Conservation (phyloP, 2,113 vertebrate genomes). For the Caranx ignobilis region DNA sequence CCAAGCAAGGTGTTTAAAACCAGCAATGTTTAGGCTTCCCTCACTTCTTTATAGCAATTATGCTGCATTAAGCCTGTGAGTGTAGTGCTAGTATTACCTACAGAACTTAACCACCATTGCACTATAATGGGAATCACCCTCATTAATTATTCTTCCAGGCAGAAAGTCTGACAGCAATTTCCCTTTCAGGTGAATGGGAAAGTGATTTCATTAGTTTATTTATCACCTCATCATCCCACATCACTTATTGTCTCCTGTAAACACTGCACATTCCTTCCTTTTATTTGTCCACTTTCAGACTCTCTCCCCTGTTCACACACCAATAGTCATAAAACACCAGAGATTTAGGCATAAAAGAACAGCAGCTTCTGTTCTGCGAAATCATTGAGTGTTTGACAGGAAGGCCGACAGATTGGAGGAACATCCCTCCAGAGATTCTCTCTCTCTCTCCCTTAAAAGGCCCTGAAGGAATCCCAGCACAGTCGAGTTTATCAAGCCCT, state of each 20-base stretch:
- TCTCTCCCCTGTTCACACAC: conserved; percentile 13
- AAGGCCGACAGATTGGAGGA: conserved; percentile 47
- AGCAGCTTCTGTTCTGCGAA: conserved; percentile 59
- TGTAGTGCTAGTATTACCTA: background rate
- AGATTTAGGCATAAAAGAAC: conserved; percentile 38
- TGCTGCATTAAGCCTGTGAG: background rate
- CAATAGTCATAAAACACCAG: conserved; percentile 48
- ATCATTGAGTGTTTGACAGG: conserved; percentile 51
- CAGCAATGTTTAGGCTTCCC: no score
- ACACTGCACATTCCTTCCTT: background rate
- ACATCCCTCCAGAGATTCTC: conserved; percentile 43
- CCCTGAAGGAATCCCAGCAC: conserved; percentile 45
- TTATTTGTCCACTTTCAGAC: background rate
- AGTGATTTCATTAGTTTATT: no score
- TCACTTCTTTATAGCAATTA: background rate
- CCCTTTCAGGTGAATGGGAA: no score
- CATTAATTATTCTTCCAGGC: background rate
- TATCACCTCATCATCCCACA: background rate
- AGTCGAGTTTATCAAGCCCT: conserved; percentile 48
- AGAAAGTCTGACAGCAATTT: background rate
- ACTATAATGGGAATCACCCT: background rate
- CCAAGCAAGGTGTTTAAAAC: background rate
- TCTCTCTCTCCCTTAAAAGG: conserved; percentile 70
- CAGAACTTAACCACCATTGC: background rate
- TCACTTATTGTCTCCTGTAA: background rate